Percentiles rank a stretch among this genome's conserved stretches.
Evolutionary conservation across 2,113 vertebrate species (phyloP).

Genomic region (Cricetomys ansorgei): DNA sequence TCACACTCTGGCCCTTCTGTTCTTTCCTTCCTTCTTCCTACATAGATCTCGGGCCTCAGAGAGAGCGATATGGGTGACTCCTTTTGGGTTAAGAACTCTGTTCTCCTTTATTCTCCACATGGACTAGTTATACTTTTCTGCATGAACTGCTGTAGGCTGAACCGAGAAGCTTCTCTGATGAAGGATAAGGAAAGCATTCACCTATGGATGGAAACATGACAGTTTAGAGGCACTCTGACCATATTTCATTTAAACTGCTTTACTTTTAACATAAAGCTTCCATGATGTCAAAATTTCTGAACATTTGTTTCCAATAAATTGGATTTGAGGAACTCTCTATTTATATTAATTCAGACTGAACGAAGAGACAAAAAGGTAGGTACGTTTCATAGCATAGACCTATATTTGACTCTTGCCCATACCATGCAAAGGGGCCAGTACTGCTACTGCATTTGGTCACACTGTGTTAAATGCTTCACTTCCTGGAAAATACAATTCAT

Average conservation of each 20-base stretch:
- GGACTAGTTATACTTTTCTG: not conserved
- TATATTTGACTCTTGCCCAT: not conserved
- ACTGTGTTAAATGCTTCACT: not conserved
- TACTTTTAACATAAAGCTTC: not conserved
- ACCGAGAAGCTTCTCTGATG: not conserved
- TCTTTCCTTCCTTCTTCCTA: not conserved
- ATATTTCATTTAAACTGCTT: not conserved
- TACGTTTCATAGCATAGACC: not conserved
- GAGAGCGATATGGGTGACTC: not conserved
- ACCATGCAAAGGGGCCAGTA: not conserved
- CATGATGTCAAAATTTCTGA: not conserved
- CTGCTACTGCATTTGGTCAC: not conserved
- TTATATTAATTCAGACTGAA: not conserved
- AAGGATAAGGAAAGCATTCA: not conserved
- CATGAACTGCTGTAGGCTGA: not conserved
- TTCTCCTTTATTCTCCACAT: not conserved
- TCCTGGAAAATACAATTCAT: not conserved
- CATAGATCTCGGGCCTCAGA: not conserved
- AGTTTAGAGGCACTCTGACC: not conserved
- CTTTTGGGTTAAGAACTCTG: no score
- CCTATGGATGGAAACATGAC: not conserved
- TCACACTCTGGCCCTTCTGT: not conserved
- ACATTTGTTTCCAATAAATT: conserved; percentile 1
- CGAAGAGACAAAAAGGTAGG: not conserved
- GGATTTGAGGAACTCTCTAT: not conserved